Evolutionary conservation across 1,140 invertebrate genomes (phyloP), one percentile per base, ranked within the genome.

Genomic region (Scaptomyza graminum): DNA sequence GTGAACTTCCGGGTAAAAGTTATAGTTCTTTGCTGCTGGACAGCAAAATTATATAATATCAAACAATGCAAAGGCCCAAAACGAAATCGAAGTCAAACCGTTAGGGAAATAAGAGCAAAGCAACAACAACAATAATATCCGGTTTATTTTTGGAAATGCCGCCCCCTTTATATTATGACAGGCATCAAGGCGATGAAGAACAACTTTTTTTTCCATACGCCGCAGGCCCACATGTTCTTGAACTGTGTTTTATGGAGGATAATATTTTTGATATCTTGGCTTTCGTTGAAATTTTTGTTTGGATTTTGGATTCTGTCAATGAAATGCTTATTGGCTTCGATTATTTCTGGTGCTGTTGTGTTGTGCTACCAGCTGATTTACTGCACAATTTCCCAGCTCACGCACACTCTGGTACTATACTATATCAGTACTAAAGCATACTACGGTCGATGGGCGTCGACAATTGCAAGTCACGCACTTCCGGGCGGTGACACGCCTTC

Each of bases 401-500:
- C 11, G 49, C 49, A 50, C 12, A 41, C 8, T n/a, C 37, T n/a
- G 5, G 25, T 44, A 12, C 34, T 37, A 11, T 9, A n/a, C n/a
- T n/a, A n/a, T n/a, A n/a, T n/a, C n/a, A n/a, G n/a, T n/a, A n/a
- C n/a, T n/a, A n/a, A n/a, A n/a, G n/a, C n/a, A n/a, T 47, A 9
- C n/a, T 28, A 28, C 37, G 39, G 39, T 57, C 41, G 37, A 47
- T 51, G 67, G 74, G 66, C 65, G 49, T 68, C 49, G 55, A 62
- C 15, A n/a, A 54, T 56, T 76, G 76, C 78, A 81, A 88, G 82
- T 82, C 82, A 85, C 82, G 82, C 83, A 85, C 83, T 85, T 85
- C 82, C 82, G 77, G 75, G 54, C 57, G n/a, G 15, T 50, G 76
- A 69, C 83, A 87, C 82, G 83, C 82, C 83, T 60, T 16, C 78